A percentile compares a stretch with the other conserved stretches of the same genome.
Conservation (phyloP, 2,113 vertebrate genomes). For the Laticauda colubrina region DNA sequence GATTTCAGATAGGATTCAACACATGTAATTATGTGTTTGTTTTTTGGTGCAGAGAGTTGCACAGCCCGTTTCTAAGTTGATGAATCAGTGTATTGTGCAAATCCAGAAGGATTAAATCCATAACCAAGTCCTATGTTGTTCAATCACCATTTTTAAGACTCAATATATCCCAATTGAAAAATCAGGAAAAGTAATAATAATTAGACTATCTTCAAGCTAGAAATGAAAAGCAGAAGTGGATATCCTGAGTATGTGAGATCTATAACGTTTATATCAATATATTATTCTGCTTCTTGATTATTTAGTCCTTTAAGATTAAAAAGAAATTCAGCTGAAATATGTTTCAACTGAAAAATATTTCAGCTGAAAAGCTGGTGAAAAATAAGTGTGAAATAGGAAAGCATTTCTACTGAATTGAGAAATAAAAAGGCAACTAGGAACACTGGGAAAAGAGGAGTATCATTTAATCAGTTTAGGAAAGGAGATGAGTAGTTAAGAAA, state of each 20-base stretch:
- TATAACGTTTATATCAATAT: not conserved
- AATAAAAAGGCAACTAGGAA: not conserved
- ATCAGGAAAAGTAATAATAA: not conserved
- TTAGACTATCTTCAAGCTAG: not conserved
- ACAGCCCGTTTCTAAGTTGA: not conserved
- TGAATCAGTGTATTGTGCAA: not conserved
- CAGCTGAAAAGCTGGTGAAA: not conserved
- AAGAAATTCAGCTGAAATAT: not conserved
- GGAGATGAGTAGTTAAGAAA: not conserved
- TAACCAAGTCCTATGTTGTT: not conserved
- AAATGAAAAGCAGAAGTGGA: not conserved
- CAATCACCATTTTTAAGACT: not conserved
- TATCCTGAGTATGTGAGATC: not conserved
- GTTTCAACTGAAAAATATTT: not conserved
- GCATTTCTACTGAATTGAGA: not conserved
- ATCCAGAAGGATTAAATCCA: not conserved
- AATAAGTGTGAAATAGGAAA: not conserved
- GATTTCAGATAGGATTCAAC: not conserved
- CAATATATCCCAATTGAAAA: not conserved
- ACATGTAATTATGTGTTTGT: not conserved
- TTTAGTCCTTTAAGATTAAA: not conserved
- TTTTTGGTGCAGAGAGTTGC: not conserved
- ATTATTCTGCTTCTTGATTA: not conserved
- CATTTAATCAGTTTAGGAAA: not conserved
- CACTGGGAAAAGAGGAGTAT: not conserved